Conservation (phyloP, 53 echinoderm and acorn worm species). For the Pentamera pediparva region DNA sequence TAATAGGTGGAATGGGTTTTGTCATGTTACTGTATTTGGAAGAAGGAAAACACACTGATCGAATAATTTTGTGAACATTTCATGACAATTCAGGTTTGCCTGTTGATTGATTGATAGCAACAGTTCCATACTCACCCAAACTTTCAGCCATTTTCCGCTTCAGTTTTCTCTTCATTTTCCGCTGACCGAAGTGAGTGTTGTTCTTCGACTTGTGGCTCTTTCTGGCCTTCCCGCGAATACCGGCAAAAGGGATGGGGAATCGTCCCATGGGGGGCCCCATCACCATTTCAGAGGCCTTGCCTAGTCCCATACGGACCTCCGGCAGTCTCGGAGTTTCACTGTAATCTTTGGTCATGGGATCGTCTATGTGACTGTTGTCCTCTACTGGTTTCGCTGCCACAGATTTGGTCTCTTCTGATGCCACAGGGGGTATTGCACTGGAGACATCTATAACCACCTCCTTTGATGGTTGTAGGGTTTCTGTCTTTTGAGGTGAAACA, state of each 20-base stretch:
- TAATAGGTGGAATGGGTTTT: no score
- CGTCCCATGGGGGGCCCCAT: background rate
- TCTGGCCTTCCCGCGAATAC: slow-evolving; percentile 3
- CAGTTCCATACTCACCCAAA: background rate
- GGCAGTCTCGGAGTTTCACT: no score
- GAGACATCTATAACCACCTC: no score
- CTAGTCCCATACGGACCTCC: no score
- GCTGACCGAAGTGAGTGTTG: slow-evolving; percentile 55
- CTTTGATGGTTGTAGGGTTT: no score
- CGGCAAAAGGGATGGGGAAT: slow-evolving; percentile 1
- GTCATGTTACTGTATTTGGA: no score
- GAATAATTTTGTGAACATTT: background rate
- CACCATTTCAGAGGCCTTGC: background rate
- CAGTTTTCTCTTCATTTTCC: slow-evolving; percentile 11
- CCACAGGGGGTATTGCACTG: background rate
- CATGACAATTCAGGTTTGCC: background rate
- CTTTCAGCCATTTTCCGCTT: slow-evolving; percentile 2
- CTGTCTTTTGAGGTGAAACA: no score
- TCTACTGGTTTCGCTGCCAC: background rate
- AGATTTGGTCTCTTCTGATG: background rate
- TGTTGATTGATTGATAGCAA: background rate
- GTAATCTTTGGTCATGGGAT: no score
- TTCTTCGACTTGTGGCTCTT: slow-evolving; percentile 27
- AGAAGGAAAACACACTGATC: background rate
- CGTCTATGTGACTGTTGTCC: no score